These are phyloP conservation scores for Coptotermes formosanus DNA, from an alignment of 1,140 invertebrate genomes.

Conservation along the genomic window DNA sequence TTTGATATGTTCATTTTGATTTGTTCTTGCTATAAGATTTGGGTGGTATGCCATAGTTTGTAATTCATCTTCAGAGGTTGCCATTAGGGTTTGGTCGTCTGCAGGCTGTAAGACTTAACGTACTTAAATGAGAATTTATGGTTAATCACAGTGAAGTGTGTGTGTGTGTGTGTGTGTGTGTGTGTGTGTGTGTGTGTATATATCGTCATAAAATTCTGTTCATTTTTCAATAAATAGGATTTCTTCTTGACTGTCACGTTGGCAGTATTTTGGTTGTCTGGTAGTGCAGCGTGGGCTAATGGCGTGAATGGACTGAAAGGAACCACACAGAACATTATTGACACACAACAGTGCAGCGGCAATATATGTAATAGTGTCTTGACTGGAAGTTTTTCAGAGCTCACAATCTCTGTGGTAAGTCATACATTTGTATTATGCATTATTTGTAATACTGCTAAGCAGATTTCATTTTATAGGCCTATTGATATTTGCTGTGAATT, in stretches of 20 bases:
- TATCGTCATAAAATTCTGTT: conserved; percentile 11
- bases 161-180: conserved; percentile 25
- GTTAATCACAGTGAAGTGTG: background rate
- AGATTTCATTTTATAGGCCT: no score
- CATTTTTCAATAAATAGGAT: conserved; percentile 53
- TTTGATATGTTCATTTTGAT: no score
- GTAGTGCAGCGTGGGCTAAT: conserved; percentile 65
- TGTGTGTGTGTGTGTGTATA: conserved; percentile 20
- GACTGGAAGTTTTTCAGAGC: conserved; percentile 53
- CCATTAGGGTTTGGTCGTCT: background rate
- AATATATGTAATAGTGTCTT: background rate
- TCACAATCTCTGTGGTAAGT: conserved; percentile 65
- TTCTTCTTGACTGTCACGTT: conserved; percentile 60
- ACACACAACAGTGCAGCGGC: conserved; percentile 31
- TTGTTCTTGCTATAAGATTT: no score
- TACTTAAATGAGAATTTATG: background rate
- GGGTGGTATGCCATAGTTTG: no score
- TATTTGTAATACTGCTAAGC: no score
- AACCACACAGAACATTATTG: conserved; percentile 49
- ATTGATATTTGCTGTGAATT: no score
- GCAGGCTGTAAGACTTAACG: conserved; percentile 28
- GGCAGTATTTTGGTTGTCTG: conserved; percentile 64
- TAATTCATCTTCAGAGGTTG: no score
- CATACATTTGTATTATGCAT: background rate
- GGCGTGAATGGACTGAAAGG: conserved; percentile 59